These are phyloP conservation scores for Uria lomvia DNA, from an alignment of 2,113 vertebrate species.

Conservation along the genomic window DNA sequence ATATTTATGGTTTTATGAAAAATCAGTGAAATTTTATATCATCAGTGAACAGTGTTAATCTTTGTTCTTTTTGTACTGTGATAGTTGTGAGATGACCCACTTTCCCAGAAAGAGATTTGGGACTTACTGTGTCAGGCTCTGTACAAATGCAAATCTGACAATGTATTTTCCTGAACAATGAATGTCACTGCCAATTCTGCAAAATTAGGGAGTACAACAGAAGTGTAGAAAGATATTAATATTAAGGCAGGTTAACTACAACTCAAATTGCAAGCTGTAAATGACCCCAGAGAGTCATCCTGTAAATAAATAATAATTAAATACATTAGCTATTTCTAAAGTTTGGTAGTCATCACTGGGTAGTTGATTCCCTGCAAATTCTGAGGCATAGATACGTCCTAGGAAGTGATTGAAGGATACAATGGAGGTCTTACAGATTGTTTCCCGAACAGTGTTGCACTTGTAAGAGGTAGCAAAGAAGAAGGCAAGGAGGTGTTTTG, in stretches of 20 bases:
- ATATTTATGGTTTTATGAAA: not conserved
- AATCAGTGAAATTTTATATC: not conserved
- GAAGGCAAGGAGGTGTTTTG: not conserved
- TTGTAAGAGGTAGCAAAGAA: not conserved
- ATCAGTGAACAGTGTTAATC: not conserved
- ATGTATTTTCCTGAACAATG: not conserved
- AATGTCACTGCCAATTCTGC: not conserved
- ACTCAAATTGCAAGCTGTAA: not conserved
- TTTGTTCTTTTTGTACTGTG: not conserved
- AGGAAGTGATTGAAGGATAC: not conserved
- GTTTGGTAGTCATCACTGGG: not conserved
- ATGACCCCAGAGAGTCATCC: not conserved
- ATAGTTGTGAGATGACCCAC: not conserved
- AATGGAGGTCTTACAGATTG: not conserved
- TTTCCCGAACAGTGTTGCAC: not conserved
- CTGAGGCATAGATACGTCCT: not conserved
- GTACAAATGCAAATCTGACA: not conserved
- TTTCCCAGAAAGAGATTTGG: not conserved
- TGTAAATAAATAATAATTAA: not conserved
- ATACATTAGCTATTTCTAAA: not conserved
- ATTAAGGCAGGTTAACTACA: not conserved
- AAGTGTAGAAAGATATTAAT: not conserved
- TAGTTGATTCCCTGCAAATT: not conserved
- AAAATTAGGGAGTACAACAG: not conserved
- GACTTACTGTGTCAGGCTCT: not conserved